These are phyloP conservation scores for Noturus placidus DNA, from an alignment of 2,113 vertebrate genomes.

Conservation along the genomic window DNA sequence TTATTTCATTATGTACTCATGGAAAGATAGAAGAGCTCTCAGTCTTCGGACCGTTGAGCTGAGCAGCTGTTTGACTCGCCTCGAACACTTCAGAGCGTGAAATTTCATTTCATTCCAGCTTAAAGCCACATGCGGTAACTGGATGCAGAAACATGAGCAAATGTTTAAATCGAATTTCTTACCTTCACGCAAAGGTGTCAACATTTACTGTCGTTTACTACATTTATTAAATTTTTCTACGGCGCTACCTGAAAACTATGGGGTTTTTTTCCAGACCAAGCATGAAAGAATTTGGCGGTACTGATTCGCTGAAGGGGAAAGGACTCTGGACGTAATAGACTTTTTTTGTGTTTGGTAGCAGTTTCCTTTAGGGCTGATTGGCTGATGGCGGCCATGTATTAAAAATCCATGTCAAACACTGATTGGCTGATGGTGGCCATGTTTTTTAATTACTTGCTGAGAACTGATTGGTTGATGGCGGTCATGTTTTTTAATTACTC, in stretches of 20 bases:
- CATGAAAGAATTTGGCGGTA: accelerated
- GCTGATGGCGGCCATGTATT: background rate
- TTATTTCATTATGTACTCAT: constrained; percentile 8
- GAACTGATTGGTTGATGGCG: background rate
- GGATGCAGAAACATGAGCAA: background rate
- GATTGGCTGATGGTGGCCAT: background rate
- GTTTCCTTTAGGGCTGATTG: background rate
- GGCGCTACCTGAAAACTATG: background rate
- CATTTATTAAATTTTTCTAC: background rate
- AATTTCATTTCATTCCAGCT: background rate
- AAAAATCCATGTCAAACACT: background rate
- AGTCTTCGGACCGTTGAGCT: background rate
- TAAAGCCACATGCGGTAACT: background rate
- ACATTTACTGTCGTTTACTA: background rate
- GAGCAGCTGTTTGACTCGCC: constrained; percentile 9
- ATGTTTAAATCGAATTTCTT: background rate
- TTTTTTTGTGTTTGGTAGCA: background rate
- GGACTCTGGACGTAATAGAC: background rate
- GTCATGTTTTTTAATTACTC: too few relatives aligned
- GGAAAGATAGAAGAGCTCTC: constrained; percentile 3
- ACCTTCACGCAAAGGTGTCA: background rate
- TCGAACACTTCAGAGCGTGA: background rate
- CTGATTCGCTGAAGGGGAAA: background rate
- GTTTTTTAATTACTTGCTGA: background rate
- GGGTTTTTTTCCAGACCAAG: background rate